Evolutionary conservation across 2,113 vertebrate species (phyloP), one percentile per base, ranked within the genome.

Genomic region (Larimichthys crocea): DNA sequence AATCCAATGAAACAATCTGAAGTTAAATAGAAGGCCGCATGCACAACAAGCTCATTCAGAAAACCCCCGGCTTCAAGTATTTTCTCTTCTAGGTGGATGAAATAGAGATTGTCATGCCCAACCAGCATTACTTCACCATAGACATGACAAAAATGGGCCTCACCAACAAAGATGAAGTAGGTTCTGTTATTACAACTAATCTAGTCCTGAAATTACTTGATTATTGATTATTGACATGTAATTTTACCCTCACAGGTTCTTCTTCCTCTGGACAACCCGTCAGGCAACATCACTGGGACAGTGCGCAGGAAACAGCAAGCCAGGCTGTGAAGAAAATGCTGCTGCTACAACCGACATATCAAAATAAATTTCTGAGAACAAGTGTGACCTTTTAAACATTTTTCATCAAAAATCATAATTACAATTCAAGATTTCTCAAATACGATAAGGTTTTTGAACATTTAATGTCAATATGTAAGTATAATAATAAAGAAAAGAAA

Each of bases 141-240:
- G 97, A 99, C 91, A 97, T 99, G 97, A 95, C 95, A 77, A 98
- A 96, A 92, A 93, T 99, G 89, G 97, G 98, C 53, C 78, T 99
- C 31, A 79, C 50, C 79, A 99, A 99, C 82, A 96, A 97, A 62
- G 96, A 97, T 67, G 98, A 99, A 96, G 98, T 98, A 94, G 95
- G 95, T 86, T 82, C 29, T 62, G 16, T 60, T 15, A 12, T n/a
- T 12, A 26, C 2, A 57, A 3, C 3, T 2, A 0, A 53, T 14
- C 0, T 4, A 10, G 20, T 49, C 4, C 65, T 62, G 4, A 49
- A 12, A n/a, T 26, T 3, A 52, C 31, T 16, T 3, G 20, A 10
- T 76, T 26, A 57, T 16, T 3, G 20, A 10, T 76, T 26, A 57
- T 35, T 5, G 16, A 79, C 24, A 0, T 15, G 2, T 35, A 3